Evolutionary conservation across 2,113 vertebrate genomes (phyloP), one percentile per base, ranked within the genome.

Genomic region (Labrus mixtus): DNA sequence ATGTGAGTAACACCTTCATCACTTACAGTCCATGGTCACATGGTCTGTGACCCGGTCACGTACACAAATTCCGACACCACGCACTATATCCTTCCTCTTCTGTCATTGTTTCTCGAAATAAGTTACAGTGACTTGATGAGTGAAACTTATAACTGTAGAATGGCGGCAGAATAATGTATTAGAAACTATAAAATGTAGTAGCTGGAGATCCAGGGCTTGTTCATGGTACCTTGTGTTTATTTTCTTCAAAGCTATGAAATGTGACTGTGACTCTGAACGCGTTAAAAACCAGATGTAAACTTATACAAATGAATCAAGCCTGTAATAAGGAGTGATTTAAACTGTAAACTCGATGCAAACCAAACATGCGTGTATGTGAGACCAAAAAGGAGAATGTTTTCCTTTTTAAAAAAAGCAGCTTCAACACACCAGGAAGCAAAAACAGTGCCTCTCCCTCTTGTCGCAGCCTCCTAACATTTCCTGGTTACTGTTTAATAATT

Each of bases 41-140:
- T 87, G 80, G 20, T 66, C 33, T 80, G 76, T 29, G 50, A 73
- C 45, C 3, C 3, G 48, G 90, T 91, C 91, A 93, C 91, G 86
- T 89, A 87, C 76, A 53, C 81, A 73, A 48, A 67, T 25, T 61
- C 59, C 61, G 9, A 12, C 25, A 53, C 19, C 12, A 20, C 54
- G 19, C 19, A 16, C 43, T 15, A 41, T 0, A 56, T 74, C 51
- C 87, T 87, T 87, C 76, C 85, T 78, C 61, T 67, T 19, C 23
- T 36, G 12, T 56, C 46, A 68, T 84, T 89, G 81, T 90, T 69
- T 79, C 61, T 50, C 0, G 16, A 48, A 85, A 78, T 69, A 79
- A 56, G 46, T 36, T 29, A 16, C 1, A 48, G 20, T 8, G 2
- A 16, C 15, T 36, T 45, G 4, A 66, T 48, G 19, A 19, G 29